These are phyloP conservation scores for Dufourea novaeangliae DNA, from an alignment of 1,140 invertebrate species.

Conservation along the genomic window DNA sequence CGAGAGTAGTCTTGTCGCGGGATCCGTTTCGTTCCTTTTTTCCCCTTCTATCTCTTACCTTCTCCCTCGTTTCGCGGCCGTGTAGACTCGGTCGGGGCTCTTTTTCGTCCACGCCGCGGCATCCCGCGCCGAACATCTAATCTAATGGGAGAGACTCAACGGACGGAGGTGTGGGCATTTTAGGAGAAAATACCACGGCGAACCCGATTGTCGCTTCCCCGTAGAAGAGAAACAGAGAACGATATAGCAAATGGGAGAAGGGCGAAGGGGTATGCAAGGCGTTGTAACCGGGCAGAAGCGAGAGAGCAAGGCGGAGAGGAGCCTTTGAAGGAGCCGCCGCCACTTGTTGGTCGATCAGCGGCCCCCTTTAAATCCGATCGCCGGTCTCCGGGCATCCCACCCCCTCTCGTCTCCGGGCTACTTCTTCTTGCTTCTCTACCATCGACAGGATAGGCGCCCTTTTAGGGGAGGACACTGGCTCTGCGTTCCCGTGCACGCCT, in stretches of 20 bases:
- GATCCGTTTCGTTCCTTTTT: constrained; percentile 65
- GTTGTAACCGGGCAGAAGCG: constrained; percentile 48
- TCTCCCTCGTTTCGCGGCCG: constrained; percentile 42
- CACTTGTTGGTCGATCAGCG: constrained; percentile 80
- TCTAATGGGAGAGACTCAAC: constrained; percentile 75
- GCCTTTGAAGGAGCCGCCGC: constrained; percentile 80
- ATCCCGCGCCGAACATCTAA: constrained; percentile 70
- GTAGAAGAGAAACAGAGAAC: background rate
- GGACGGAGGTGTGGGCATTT: constrained; percentile 68
- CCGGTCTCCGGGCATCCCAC: constrained; percentile 69
- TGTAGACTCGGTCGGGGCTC: constrained; percentile 49
- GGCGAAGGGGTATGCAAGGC: no score
- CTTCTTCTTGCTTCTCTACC: constrained; percentile 52
- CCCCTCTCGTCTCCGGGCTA: constrained; percentile 29
- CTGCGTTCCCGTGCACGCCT: constrained; percentile 73
- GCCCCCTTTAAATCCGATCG: constrained; percentile 80
- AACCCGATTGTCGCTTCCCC: constrained; percentile 57
- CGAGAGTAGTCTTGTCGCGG: constrained; percentile 74
- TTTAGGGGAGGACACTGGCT: constrained; percentile 73
- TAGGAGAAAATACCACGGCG: constrained; percentile 68
- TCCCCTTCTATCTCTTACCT: constrained; percentile 48
- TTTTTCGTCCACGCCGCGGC: constrained; percentile 70
- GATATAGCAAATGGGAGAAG: background rate
- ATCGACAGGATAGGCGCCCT: constrained; percentile 75
- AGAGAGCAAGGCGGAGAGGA: constrained; percentile 65